These are phyloP conservation scores for Philypnodon macrostomus DNA, from an alignment of 2,797 vertebrate species.

Conservation along the genomic window DNA sequence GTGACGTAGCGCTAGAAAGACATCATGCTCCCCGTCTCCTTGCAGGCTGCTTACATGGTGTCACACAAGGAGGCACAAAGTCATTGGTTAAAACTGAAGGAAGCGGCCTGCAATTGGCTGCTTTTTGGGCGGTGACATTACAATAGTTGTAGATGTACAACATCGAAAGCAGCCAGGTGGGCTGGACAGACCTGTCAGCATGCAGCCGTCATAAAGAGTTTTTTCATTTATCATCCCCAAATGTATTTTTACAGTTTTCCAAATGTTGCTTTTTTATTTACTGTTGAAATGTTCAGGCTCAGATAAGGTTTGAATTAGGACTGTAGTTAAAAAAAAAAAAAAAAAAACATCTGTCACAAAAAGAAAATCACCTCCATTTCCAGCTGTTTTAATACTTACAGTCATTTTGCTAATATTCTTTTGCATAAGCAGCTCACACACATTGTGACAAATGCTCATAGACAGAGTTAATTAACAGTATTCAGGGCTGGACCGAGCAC, in stretches of 20 bases:
- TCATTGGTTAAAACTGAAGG: constrained; percentile 60
- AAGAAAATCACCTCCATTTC: constrained; percentile 34
- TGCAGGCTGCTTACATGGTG: constrained; percentile 54
- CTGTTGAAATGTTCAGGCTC: background rate
- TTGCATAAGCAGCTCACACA: constrained; percentile 57
- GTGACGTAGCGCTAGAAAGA: constrained; percentile 67
- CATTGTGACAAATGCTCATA: constrained; percentile 55
- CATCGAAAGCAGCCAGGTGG: constrained; percentile 10
- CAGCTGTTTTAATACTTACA: constrained; percentile 37
- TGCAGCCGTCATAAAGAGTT: background rate
- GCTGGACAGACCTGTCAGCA: background rate
- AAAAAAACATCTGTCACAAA: constrained; percentile 4
- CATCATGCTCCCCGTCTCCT: constrained; percentile 62
- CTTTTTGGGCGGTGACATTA: constrained; percentile 57
- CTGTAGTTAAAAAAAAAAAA: background rate
- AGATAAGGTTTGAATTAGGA: background rate
- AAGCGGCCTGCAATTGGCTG: constrained; percentile 62
- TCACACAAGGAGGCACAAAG: constrained; percentile 37
- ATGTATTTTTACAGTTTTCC: background rate
- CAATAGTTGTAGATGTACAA: constrained; percentile 26
- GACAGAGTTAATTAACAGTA: constrained; percentile 72
- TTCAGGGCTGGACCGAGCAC: constrained; percentile 48
- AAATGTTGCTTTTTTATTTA: background rate
- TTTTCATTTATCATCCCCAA: no score
- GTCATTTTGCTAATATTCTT: constrained; percentile 49